Base-by-base conservation (phyloP, 1,140 invertebrate species). In the Formica selysi region DNA sequence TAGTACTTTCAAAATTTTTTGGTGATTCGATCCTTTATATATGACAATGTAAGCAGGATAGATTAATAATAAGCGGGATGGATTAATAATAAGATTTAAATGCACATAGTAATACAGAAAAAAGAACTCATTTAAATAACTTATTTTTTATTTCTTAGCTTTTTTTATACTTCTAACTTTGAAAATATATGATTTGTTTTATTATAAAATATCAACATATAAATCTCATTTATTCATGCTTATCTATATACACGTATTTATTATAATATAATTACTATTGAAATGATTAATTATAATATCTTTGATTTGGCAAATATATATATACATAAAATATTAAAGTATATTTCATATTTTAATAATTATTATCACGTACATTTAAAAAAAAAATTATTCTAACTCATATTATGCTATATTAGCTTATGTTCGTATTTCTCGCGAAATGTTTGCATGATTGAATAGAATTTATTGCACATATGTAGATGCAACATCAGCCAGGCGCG, bases 401-500 rank as follows among this genome's bases (percentile, higher is more conserved):
- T 3, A 44, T 78, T 54, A 44, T 32, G 4, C 11, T 48, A 2
- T 51, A 51, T 51, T 19, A 51, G 4, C 1, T 19, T 0, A 19
- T 4, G 51, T 67, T 68, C 67, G 7, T 1, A 68, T 68, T 6
- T 7, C 29, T 41, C 73, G 5, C 32, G 32, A 44, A 29, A 44
- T 8, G 16, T 76, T 76, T 22, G 26, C 44, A 29, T 26, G n/a
- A 11, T 78, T 68, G 44, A 79, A 79, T 68, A n/a, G n/a, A 13
- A 51, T 51, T 67, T 41, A 36, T 32, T 48, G 26, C 32, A 26
- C 19, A 29, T 16, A 78, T n/a, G 26, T 16, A 29, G 29, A 51
- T 38, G 48, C 32, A 54, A 44, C 44, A 13, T 70, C 13, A 36
- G 68, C 57, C 13, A 36, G 68, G 11, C 54, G 19, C 68, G 38